Evolutionary conservation across 2,113 vertebrate species (phyloP).

Genomic region (Microcebus ravelobensis): DNA sequence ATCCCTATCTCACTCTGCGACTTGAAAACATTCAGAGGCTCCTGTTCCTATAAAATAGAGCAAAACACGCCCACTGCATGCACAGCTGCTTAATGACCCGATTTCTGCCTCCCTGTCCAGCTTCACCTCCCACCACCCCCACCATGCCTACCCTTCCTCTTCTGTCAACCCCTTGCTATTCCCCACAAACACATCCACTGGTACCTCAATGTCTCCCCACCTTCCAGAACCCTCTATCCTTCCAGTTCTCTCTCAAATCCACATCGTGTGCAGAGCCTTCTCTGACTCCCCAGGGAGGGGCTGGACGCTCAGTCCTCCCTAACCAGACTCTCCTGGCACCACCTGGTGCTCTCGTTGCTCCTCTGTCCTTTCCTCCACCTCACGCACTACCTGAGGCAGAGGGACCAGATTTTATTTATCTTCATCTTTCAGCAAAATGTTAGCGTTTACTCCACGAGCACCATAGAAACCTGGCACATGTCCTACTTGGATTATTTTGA

Average conservation of each 20-base stretch:
- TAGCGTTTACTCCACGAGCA: background rate
- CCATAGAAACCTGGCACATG: background rate
- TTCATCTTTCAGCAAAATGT: conserved; percentile 25
- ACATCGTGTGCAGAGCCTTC: background rate
- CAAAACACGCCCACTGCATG: background rate
- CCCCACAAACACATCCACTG: background rate
- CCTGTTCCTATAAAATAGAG: background rate
- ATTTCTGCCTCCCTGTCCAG: background rate
- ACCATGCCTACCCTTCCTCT: background rate
- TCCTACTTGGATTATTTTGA: background rate
- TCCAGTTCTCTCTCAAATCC: background rate
- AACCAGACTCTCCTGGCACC: background rate
- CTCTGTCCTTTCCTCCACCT: background rate
- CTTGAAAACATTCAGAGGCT: background rate
- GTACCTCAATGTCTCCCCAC: background rate
- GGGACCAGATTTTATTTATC: conserved; percentile 13
- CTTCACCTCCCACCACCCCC: background rate
- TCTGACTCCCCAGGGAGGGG: background rate
- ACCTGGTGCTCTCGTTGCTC: background rate
- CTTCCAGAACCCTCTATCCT: background rate
- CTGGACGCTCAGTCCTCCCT: background rate
- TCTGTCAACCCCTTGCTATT: background rate
- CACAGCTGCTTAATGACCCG: background rate
- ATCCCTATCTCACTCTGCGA: background rate
- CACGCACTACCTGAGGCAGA: background rate